phyloP scores from a whole-genome alignment of 2,797 vertebrate species.

The Hipposideros larvatus region DNA sequence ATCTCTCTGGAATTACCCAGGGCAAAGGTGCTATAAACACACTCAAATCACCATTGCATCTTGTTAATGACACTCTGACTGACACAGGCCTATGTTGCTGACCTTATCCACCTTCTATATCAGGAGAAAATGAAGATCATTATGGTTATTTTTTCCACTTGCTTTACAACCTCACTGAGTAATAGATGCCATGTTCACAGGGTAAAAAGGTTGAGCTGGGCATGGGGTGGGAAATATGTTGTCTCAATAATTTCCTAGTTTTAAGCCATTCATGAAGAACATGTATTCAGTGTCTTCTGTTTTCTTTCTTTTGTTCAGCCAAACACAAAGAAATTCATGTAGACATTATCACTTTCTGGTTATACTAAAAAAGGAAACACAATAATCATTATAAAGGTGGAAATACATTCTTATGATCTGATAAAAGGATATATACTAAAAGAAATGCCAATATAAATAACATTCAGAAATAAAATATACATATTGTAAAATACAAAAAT shows the following conservation, averaged over 20 bases:
- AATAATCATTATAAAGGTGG: neutral
- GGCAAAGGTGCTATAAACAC: slow-evolving; percentile 29
- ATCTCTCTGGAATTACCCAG: slow-evolving; percentile 47
- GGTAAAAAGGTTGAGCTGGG: neutral
- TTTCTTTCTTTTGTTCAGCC: neutral
- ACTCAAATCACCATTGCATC: neutral
- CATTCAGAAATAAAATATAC: neutral
- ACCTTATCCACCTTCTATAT: neutral
- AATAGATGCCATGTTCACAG: neutral
- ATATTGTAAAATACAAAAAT: neutral
- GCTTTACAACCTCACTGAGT: neutral
- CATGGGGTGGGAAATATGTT: accelerated
- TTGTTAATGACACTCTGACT: slow-evolving; percentile 33
- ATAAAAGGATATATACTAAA: neutral
- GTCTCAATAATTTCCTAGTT: neutral
- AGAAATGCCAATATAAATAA: neutral
- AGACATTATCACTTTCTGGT: neutral
- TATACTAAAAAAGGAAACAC: neutral
- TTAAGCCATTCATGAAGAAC: neutral
- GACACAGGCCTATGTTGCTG: neutral
- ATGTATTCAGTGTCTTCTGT: neutral
- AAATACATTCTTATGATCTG: neutral
- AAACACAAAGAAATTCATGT: neutral
- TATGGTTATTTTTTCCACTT: neutral
- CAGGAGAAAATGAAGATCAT: slow-evolving; percentile 48